A percentile compares a stretch with the other conserved stretches of the same genome.
Conservation (phyloP, 2,113 vertebrate genomes). For the Sphyrna mokarran region DNA sequence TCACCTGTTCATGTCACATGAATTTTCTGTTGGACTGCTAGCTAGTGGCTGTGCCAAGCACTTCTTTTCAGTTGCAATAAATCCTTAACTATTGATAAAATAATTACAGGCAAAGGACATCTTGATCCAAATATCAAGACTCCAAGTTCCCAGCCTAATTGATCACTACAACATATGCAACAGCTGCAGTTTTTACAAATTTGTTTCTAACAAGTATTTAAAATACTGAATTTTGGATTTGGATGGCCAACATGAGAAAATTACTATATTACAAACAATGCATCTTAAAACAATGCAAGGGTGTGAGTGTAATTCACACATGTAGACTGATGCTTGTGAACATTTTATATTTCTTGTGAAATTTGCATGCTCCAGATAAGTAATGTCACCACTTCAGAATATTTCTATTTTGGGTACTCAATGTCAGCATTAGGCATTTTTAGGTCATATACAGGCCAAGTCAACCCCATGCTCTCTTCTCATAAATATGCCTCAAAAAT, state of each 20-base stretch:
- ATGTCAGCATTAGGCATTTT: conserved; percentile 7
- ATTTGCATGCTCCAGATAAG: not conserved
- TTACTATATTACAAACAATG: not conserved
- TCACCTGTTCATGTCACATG: conserved; percentile 39
- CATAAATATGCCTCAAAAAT: not conserved
- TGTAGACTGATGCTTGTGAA: not conserved
- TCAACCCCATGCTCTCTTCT: not conserved
- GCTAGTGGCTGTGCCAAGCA: conserved; percentile 24
- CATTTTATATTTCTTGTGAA: not conserved
- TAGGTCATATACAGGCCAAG: not conserved
- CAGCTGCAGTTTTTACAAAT: not conserved
- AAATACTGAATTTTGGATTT: not conserved
- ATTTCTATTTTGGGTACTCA: conserved; percentile 1
- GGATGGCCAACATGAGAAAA: not conserved
- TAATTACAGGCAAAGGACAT: conserved; percentile 39
- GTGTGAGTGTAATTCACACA: not conserved
- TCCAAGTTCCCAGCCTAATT: conserved; percentile 19
- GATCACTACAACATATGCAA: not conserved
- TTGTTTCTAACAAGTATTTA: not conserved
- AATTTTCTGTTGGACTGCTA: not conserved
- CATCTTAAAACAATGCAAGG: not conserved
- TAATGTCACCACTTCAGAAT: not conserved
- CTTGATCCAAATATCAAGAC: conserved; percentile 34
- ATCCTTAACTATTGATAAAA: conserved; percentile 44
- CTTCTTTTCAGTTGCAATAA: conserved; percentile 36